Base-by-base conservation (phyloP, 1,140 invertebrate species). In the Papilio dardanus region DNA sequence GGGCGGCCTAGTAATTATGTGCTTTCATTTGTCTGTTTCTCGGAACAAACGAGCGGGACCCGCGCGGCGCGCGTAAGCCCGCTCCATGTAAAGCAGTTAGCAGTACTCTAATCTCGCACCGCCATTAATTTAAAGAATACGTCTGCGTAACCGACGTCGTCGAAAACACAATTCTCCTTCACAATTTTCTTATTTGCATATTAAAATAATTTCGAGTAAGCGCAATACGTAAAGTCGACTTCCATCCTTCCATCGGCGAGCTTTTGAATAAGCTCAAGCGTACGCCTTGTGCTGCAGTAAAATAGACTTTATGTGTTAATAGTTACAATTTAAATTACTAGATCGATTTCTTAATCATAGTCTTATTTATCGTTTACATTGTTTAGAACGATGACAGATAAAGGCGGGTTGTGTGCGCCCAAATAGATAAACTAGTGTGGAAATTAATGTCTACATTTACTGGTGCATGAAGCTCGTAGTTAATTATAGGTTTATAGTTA, bases 381-480 rank as follows among this genome's bases (percentile, higher is more conserved):
- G 79, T 85, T 68, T 76, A 84, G 83, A 91, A 93, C 83, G 90
- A 93, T 93, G 90, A 93, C 89, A 93, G 90, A 93, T 93, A 93
- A 93, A 93, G 88, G 88, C 89, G 89, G 88, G 86, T 84, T 91
- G 90, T 88, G 90, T 87, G 89, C 86, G 84, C 91, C 91, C 91
- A 93, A 93, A 92, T 92, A 92, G 92, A 92, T 92, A 93, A 92
- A 92, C 83, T 93, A 91, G 92, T 91, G 92, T 93, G 88, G 89
- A 93, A 92, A 93, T 92, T 92, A 93, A 93, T 93, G 92, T 92
- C 92, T 92, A 89, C 88, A 92, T 93, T 93, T 90, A 93, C 92
- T 92, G 89, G 89, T 92, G 92, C 92, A 93, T 93, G 90, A 93
- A 91, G 89, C 88, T 90, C 81, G 88, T 90, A 89, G 86, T 92